Conservation (phyloP, 2,888 invertebrate species). For the Embidobia sp. region DNA sequence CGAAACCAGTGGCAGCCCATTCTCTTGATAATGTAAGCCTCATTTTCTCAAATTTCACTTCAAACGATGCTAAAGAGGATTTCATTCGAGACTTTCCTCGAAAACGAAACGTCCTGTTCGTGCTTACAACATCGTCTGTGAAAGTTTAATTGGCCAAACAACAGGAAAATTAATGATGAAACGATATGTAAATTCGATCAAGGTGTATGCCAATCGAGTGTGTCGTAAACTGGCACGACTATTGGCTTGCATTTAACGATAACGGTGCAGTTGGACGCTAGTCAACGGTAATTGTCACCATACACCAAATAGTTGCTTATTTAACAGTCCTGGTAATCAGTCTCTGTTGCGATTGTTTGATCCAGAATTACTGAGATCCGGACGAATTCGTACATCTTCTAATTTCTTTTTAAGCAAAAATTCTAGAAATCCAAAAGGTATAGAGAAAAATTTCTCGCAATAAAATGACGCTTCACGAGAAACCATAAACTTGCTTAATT, state of each 20-base stretch:
- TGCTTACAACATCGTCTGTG: conserved; percentile 18
- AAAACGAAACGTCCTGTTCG: too few species aligned
- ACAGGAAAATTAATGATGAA: conserved; percentile 17
- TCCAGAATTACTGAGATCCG: conserved; percentile 19
- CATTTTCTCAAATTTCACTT: too few species aligned
- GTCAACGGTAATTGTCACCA: conserved; percentile 43
- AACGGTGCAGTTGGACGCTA: conserved; percentile 48
- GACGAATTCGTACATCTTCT: too few species aligned
- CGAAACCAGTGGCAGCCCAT: too few species aligned
- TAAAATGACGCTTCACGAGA: too few species aligned
- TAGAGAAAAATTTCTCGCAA: too few species aligned
- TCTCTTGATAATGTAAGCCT: too few species aligned
- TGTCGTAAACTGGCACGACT: conserved; percentile 44
- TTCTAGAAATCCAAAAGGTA: too few species aligned
- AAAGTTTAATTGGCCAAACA: conserved; percentile 25
- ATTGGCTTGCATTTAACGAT: conserved; percentile 40
- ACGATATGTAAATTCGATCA: conserved; percentile 36
- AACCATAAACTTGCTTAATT: too few species aligned
- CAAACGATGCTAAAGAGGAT: too few species aligned
- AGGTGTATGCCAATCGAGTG: conserved; percentile 34
- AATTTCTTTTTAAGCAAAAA: too few species aligned
- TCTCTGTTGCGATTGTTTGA: neutral
- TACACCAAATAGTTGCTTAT: conserved; percentile 13
- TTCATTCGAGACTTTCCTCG: too few species aligned
- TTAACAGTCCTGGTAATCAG: conserved; percentile 18